Evolutionary conservation across 2,888 invertebrate genomes (phyloP).

Genomic region (Ectobius pallidus): DNA sequence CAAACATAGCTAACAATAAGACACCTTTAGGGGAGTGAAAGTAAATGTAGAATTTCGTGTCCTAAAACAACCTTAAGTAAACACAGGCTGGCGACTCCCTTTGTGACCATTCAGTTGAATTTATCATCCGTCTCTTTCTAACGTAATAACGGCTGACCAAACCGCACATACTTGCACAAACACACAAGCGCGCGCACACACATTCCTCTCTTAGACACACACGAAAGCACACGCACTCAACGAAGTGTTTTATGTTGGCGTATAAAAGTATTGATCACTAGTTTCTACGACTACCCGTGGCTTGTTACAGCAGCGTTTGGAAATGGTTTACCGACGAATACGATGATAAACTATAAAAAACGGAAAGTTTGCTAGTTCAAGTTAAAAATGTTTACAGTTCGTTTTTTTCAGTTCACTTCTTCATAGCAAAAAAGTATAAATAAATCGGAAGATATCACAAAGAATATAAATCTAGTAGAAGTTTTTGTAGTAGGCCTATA

Average conservation of each 20-base stretch:
- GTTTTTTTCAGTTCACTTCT: background rate
- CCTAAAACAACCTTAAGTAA: constrained; percentile 5
- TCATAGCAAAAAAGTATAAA: background rate
- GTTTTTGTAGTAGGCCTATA: too few species aligned
- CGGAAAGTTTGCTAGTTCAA: constrained; percentile 26
- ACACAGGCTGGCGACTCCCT: background rate
- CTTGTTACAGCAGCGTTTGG: background rate
- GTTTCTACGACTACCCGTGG: background rate
- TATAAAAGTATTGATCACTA: constrained; percentile 23
- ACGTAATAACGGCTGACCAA: background rate
- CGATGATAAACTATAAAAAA: constrained; percentile 16
- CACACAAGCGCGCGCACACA: background rate
- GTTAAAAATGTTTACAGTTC: constrained; percentile 31
- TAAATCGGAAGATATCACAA: constrained; percentile 18
- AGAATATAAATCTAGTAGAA: constrained; percentile 21
- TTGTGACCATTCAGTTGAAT: background rate
- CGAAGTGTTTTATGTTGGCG: constrained; percentile 5
- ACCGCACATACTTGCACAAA: background rate
- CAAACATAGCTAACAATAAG: too few species aligned
- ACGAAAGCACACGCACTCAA: background rate
- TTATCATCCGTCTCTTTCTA: background rate
- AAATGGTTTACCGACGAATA: background rate
- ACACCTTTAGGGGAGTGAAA: too few species aligned
- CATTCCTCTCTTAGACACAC: background rate
- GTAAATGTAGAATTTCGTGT: too few species aligned